These are phyloP conservation scores for Anguilla obscura DNA, from an alignment of 2,797 vertebrate species.

Conservation along the genomic window DNA sequence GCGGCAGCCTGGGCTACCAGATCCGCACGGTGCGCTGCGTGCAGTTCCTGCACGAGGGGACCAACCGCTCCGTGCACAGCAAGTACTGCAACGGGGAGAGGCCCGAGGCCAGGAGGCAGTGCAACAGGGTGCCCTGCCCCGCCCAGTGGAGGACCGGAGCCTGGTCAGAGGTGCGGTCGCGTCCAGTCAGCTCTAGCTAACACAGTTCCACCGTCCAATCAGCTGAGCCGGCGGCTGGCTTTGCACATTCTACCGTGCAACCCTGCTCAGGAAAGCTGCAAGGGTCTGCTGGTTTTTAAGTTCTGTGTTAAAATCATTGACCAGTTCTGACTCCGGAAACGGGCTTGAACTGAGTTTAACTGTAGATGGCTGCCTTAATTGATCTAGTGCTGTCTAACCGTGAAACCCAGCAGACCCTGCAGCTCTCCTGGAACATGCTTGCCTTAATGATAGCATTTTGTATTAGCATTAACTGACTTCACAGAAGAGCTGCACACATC, in stretches of 20 bases:
- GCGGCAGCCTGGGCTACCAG: conserved; percentile 87
- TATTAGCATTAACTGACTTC: neutral
- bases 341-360: too few relatives aligned
- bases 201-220: neutral
- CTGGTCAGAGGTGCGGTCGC: conserved; percentile 82
- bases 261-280: neutral
- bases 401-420: neutral
- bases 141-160: conserved; percentile 85
- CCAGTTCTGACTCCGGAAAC: too few relatives aligned
- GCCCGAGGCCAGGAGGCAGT: conserved; percentile 84
- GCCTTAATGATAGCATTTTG: neutral
- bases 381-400: neutral
- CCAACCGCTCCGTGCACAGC: conserved; percentile 88
- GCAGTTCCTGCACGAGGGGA: conserved; percentile 79
- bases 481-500: neutral
- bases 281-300: neutral
- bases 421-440: neutral
- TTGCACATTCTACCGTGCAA: neutral
- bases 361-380: too few relatives aligned
- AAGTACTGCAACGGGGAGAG: conserved; percentile 88
- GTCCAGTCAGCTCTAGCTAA: neutral
- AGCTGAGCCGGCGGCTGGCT: neutral
- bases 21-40: conserved; percentile 88
- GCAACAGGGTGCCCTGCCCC: conserved; percentile 81
- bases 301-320: neutral